Base-by-base conservation (phyloP, 92 coral and sea anemone species). In the Parazoanthus atlanticus region DNA sequence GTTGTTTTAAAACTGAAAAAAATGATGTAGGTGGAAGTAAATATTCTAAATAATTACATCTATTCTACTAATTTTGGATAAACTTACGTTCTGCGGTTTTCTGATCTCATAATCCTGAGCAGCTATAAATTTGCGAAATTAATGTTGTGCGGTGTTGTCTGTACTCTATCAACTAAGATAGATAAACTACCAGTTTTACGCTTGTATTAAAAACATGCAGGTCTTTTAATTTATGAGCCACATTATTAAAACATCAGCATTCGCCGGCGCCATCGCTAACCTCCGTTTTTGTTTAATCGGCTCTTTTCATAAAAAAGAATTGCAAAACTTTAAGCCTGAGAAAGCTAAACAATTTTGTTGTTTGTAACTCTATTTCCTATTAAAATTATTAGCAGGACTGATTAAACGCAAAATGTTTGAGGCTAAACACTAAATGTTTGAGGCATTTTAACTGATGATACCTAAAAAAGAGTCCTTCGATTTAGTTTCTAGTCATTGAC, bases 231-330 rank as follows among this genome's bases (percentile, higher is more conserved):
- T 80, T 84, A 34, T 84, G 64, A 41, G 74, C 61, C 41, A 31
- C 67, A 49, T 69, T 29, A 84, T 25, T 46, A 41, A 84, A 83
- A 69, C 2, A 13, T 52, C 30, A 84, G n/a, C 46, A 70, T 28
- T 43, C 25, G 71, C 69, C 43, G 78, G 61, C 78, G 87, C 87
- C 52, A 67, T 84, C 16, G 78, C 74, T 29, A 71, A 71, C 40
- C 78, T 29, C 40, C 13, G 70, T 17, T 41, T 29, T 21, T 6
- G 34, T 46, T 43, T 69, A 84, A 43, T 84, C 87, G 6, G 4
- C 26, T 58, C 32, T 56, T 30, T 32, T 70, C 70, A 70, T 70
- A 78, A 84, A 71, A 84, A 30, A 70, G 52, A 21, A 75, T 36
- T 75, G 43, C 12, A 75, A 43, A 72, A 67, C 74, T 30, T n/a